A percentile compares a stretch with the other conserved stretches of the same genome.
These are phyloP conservation scores for Calameuta pallipes DNA, from an alignment of 2,888 invertebrate genomes.

Conservation along the genomic window DNA sequence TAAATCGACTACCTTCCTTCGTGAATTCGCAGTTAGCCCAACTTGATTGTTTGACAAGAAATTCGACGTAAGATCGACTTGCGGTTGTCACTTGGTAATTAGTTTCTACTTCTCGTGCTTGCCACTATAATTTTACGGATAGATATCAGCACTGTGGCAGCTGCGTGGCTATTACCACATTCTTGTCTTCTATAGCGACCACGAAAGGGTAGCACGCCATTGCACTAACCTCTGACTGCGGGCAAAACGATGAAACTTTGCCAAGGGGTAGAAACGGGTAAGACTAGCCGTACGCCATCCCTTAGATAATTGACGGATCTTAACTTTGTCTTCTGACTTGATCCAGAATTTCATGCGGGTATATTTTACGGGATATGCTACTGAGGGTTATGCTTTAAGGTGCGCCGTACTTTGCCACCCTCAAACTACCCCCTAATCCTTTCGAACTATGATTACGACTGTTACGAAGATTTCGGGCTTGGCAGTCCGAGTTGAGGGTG, in stretches of 20 bases:
- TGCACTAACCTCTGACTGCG: neutral
- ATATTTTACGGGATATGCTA: neutral
- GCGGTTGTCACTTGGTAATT: conserved; percentile 45
- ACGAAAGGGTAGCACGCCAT: neutral
- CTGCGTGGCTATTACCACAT: neutral
- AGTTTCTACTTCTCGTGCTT: conserved; percentile 38
- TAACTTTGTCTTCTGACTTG: neutral
- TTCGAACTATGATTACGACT: neutral
- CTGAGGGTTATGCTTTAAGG: neutral
- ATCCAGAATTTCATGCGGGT: neutral
- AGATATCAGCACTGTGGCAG: neutral
- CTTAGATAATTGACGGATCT: neutral
- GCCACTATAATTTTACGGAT: conserved; percentile 31
- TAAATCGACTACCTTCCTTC: neutral
- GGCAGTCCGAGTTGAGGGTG: neutral
- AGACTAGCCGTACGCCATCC: neutral
- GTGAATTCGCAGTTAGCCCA: conserved; percentile 19
- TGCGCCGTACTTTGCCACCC: neutral
- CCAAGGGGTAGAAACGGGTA: neutral
- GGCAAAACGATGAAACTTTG: neutral
- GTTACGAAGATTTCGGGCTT: too few relatives aligned
- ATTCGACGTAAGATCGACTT: conserved; percentile 39
- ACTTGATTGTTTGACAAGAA: conserved; percentile 44
- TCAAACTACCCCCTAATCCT: neutral
- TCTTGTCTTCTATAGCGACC: neutral